Evolutionary conservation across 1,140 invertebrate genomes (phyloP).

Genomic region (Calycopis cecrops): DNA sequence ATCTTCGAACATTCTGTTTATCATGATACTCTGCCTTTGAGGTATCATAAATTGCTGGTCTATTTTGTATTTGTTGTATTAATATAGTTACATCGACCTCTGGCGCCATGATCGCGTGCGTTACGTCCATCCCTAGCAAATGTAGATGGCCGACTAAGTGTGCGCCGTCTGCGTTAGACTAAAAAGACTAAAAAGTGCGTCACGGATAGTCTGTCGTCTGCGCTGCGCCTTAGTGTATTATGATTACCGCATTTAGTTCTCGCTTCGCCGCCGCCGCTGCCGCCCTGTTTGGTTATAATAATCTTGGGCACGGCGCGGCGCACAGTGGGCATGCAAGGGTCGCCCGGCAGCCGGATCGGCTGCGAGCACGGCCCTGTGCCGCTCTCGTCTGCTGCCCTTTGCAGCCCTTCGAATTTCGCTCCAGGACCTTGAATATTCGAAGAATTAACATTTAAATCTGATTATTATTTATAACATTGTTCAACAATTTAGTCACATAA

Average conservation of each 20-base stretch:
- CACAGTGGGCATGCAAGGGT: constrained; percentile 69
- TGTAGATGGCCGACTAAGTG: too few species aligned
- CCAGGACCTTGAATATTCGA: constrained; percentile 55
- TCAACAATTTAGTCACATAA: too few species aligned
- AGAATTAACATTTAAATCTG: background rate
- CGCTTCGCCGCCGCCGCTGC: constrained; percentile 32
- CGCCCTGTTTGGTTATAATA: constrained; percentile 53
- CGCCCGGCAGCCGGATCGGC: constrained; percentile 66
- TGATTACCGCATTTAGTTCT: constrained; percentile 54
- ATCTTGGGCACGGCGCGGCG: constrained; percentile 33
- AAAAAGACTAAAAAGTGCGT: background rate
- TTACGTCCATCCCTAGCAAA: too few species aligned
- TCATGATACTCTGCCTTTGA: too few species aligned
- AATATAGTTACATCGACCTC: too few species aligned
- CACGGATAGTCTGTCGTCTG: too few species aligned
- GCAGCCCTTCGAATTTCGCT: constrained; percentile 73
- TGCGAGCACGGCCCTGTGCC: constrained; percentile 70
- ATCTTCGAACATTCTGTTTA: too few species aligned
- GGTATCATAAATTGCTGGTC: too few species aligned
- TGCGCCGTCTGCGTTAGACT: too few species aligned
- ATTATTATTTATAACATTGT: too few species aligned
- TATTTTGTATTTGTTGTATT: too few species aligned
- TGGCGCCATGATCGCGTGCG: too few species aligned
- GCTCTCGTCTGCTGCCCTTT: constrained; percentile 64
- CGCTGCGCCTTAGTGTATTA: background rate